These are phyloP conservation scores for Sylvicola cinctus DNA, from an alignment of 2,888 invertebrate genomes.

Conservation along the genomic window DNA sequence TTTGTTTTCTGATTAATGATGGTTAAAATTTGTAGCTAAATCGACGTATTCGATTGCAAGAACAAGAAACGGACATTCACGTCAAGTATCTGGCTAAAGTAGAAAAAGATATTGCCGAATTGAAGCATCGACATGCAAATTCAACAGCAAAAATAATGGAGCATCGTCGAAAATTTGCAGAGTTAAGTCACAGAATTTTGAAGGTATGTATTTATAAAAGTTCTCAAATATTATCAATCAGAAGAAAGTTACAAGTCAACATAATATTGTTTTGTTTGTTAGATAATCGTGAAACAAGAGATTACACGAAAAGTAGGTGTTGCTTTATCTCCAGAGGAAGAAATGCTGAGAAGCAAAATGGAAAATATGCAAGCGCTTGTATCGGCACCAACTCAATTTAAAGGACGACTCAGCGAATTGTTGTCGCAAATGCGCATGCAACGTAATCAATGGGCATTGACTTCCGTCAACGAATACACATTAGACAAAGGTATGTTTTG, in stretches of 20 bases:
- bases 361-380: slow-evolving; percentile 74
- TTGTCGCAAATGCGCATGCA: slow-evolving; percentile 69
- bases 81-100: slow-evolving; percentile 61
- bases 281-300: slow-evolving; percentile 78
- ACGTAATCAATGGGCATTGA: slow-evolving; percentile 32
- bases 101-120: slow-evolving; percentile 49
- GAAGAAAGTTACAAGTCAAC: background rate
- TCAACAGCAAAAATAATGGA: slow-evolving; percentile 65
- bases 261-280: no score
- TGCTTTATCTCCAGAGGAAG: slow-evolving; percentile 76
- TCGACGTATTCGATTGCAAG: slow-evolving; percentile 64
- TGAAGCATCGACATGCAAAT: slow-evolving; percentile 63
- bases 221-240: background rate
- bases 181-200: slow-evolving; percentile 64
- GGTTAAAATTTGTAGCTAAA: slow-evolving; percentile 28
- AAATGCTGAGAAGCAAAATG: slow-evolving; percentile 64
- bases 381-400: slow-evolving; percentile 80
- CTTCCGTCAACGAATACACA: slow-evolving; percentile 48
- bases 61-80: slow-evolving; percentile 66
- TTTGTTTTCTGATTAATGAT: background rate
- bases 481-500: slow-evolving; percentile 38
- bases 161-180: slow-evolving; percentile 57
- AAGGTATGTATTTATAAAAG: slow-evolving; percentile 30
- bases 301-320: slow-evolving; percentile 72
- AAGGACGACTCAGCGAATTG: slow-evolving; percentile 78